These are phyloP conservation scores for Loris lydekkerianus DNA, from an alignment of 2,797 vertebrate genomes.

Conservation along the genomic window DNA sequence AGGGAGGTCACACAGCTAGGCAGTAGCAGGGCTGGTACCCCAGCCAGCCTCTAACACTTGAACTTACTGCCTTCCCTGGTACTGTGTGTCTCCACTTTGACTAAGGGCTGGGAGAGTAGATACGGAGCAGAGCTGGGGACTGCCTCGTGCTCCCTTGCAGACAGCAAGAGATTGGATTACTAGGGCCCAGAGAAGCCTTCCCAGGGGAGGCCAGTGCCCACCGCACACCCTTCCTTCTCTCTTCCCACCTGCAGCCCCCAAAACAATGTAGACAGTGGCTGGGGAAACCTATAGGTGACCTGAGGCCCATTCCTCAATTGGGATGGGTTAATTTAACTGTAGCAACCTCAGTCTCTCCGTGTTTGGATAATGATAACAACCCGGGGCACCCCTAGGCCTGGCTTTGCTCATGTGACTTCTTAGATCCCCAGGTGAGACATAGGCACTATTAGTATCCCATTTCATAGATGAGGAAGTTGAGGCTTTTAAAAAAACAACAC, in stretches of 20 bases:
- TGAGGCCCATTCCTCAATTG: neutral
- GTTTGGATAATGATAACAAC: accelerated
- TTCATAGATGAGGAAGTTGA: neutral
- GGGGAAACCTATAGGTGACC: neutral
- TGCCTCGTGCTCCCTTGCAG: neutral
- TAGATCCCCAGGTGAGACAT: neutral
- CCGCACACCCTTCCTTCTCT: neutral
- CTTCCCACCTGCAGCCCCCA: neutral
- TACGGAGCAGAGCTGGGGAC: neutral
- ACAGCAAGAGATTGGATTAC: neutral
- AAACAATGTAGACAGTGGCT: no score
- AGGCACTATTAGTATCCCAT: no score
- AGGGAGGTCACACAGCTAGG: neutral
- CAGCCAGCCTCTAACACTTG: accelerated
- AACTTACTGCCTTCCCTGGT: neutral
- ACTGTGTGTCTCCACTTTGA: accelerated
- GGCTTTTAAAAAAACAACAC: neutral
- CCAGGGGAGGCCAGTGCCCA: neutral
- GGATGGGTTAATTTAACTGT: neutral
- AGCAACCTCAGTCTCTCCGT: neutral
- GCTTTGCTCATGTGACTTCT: accelerated
- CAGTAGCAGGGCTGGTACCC: neutral
- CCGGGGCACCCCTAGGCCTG: neutral
- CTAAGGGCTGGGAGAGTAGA: neutral
- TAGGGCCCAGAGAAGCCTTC: neutral